These are phyloP conservation scores for Taenioides sp. DNA, from an alignment of 2,797 vertebrate genomes.

Conservation along the genomic window DNA sequence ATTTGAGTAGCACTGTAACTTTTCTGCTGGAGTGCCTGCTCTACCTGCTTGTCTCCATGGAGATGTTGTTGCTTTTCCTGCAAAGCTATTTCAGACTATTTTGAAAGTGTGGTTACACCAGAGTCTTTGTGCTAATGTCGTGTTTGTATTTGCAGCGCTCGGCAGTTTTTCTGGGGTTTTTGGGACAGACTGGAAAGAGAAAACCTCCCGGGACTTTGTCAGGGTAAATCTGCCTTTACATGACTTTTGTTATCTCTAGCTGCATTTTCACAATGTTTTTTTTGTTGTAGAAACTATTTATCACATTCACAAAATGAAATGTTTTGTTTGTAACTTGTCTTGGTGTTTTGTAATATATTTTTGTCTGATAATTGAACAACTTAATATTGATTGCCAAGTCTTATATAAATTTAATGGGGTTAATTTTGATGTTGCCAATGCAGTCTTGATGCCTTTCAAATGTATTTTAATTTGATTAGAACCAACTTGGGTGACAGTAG, in stretches of 20 bases:
- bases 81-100: neutral
- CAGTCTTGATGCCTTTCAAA: too few species aligned
- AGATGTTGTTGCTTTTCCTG: neutral
- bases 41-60: too few species aligned
- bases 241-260: neutral
- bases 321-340: too few species aligned
- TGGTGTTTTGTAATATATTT: too few species aligned
- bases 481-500: too few species aligned
- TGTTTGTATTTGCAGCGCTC: conserved; percentile 81
- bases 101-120: neutral
- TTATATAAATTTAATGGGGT: neutral
- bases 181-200: conserved; percentile 97
- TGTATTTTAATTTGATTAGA: too few species aligned
- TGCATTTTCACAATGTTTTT: neutral
- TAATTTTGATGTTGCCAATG: neutral
- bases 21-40: too few species aligned
- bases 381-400: too few species aligned
- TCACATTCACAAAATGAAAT: neutral
- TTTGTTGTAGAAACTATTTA: neutral
- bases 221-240: conserved; percentile 81
- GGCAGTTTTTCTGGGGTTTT: conserved; percentile 97
- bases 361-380: too few species aligned
- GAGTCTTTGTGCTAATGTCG: neutral
- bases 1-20: too few species aligned
- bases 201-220: conserved; percentile 95